Conservation (phyloP, 2,797 vertebrate genomes). For the Eulemur coronatus region DNA sequence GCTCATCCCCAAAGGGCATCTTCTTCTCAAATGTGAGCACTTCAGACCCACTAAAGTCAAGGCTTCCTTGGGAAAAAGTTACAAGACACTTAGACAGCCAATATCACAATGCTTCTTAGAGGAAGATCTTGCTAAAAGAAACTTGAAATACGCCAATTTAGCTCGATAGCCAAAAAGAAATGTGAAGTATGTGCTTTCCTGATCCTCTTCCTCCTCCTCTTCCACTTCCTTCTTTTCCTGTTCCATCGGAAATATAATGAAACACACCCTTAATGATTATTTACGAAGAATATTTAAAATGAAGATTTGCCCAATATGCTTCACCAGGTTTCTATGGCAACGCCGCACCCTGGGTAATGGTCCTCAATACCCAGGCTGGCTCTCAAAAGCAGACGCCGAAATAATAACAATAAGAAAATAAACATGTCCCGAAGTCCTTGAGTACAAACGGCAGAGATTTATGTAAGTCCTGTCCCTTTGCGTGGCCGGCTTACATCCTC, state of each 20-base stretch:
- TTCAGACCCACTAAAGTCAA: background rate
- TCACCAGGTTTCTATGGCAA: constrained; percentile 64
- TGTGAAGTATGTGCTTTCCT: rapidly evolving
- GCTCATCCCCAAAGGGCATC: background rate
- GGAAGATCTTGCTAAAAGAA: background rate
- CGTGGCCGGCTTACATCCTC: background rate
- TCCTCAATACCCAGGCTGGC: constrained; percentile 33
- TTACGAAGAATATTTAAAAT: constrained; percentile 23
- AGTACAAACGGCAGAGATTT: constrained; percentile 2
- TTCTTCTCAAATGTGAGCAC: background rate
- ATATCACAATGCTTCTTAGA: background rate
- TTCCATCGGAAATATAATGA: background rate
- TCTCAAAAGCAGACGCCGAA: constrained; percentile 28
- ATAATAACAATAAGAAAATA: constrained; percentile 49
- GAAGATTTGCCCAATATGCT: constrained; percentile 42
- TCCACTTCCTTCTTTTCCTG: background rate
- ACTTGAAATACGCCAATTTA: background rate
- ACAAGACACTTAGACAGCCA: background rate
- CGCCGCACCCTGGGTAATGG: constrained; percentile 21
- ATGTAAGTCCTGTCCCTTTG: background rate
- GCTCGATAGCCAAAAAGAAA: background rate
- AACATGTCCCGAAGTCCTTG: background rate
- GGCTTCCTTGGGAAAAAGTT: background rate
- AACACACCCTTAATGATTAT: background rate
- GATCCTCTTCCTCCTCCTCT: background rate